Percentiles rank a stretch among this genome's conserved stretches.
Evolutionary conservation across 2,113 vertebrate species (phyloP).

Genomic region (Cyprinodon tularosa): DNA sequence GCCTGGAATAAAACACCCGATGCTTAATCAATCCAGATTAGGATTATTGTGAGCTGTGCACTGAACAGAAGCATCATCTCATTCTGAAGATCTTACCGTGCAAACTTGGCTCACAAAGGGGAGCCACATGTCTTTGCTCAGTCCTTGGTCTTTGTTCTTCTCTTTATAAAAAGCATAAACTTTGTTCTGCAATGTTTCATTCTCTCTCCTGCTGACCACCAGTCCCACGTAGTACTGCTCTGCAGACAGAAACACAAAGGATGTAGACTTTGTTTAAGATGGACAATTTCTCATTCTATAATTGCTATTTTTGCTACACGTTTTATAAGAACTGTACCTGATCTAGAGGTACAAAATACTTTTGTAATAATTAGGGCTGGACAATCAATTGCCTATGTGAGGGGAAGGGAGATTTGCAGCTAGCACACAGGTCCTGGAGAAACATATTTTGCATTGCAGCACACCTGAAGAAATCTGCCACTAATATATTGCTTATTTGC

Average conservation of each 20-base stretch:
- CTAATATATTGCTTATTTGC: too few relatives aligned
- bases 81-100: constrained; percentile 59
- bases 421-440: too few relatives aligned
- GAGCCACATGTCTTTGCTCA: constrained; percentile 53
- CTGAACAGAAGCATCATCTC: too few relatives aligned
- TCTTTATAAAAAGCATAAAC: constrained; percentile 73
- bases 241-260: constrained; percentile 25
- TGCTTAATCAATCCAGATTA: neutral
- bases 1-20: constrained; percentile 35
- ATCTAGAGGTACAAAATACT: too few relatives aligned
- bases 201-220: constrained; percentile 23
- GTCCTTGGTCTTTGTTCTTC: constrained; percentile 12
- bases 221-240: constrained; percentile 72
- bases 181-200: constrained; percentile 42
- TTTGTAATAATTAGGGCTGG: too few relatives aligned
- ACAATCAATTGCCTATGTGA: too few relatives aligned
- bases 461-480: too few relatives aligned
- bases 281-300: neutral
- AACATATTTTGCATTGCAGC: too few relatives aligned
- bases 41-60: too few relatives aligned
- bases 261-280: neutral
- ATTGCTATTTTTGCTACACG: neutral
- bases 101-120: constrained; percentile 74
- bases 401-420: too few relatives aligned
- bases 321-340: neutral